Base-by-base conservation (phyloP, 2,888 invertebrate species). In the Rhagonycha fulva region DNA sequence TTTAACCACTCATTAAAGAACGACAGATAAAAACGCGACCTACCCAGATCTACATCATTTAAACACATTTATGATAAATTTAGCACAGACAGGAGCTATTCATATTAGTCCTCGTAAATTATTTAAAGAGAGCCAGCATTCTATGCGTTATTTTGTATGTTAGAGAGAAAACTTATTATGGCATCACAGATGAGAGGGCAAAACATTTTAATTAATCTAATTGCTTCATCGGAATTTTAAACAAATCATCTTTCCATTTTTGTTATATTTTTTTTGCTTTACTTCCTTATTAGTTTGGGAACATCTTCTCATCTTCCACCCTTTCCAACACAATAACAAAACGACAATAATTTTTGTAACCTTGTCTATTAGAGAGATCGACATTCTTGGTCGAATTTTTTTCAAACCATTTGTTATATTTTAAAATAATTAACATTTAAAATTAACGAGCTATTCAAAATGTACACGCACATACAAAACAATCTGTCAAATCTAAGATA, bases 51-150 rank as follows among this genome's bases (percentile, higher is more conserved):
- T 80, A 80, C 80, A 79, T 81, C 82, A 82, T 84, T 83, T 82
- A 80, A 79, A 80, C 75, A 75, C 78, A 80, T 83, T 83, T 82
- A 84, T 83, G 84, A 83, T 82, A 83, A 84, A 84, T 84, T 84
- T 83, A 84, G 83, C 83, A 78, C 81, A 82, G 83, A 83, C 82
- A 83, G 81, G 78, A 80, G 73, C 79, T 82, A 81, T 82, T 83
- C 83, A 83, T 83, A 83, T 82, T 76, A 75, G 70, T 74, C 74
- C 78, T 77, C 77, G 80, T 80, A 81, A 81, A 82, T 82, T 81
- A 82, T 76, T 76, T 72, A 72, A 74, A 75, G 75, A 66, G 74
- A 73, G 74, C 70, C 67, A 68, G 70, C 62, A 67, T 70, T 67
- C n/a, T 26, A 47, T 28, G 7, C 14, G 14, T 26, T 32, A 60